Evolutionary conservation across 2,888 invertebrate species (phyloP).

Genomic region (Alcis repandata): DNA sequence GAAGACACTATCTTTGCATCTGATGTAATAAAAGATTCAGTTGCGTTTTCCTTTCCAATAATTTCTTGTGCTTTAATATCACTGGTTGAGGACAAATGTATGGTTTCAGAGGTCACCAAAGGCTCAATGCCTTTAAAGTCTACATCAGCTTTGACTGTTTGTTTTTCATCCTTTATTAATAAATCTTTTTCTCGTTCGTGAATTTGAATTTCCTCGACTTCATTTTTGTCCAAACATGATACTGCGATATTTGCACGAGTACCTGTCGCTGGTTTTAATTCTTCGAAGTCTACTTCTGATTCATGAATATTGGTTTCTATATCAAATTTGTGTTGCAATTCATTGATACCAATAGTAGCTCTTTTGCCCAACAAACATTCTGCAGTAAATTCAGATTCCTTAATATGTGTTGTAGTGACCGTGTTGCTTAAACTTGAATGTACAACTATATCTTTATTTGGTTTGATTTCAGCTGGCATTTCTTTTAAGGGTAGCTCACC

Average conservation of each 20-base stretch:
- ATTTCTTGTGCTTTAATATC: constrained; percentile 86
- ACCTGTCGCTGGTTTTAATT: constrained; percentile 69
- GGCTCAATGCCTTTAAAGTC: constrained; percentile 87
- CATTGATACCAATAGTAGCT: constrained; percentile 87
- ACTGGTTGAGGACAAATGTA: constrained; percentile 72
- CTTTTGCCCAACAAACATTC: constrained; percentile 80
- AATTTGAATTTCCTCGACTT: constrained; percentile 85
- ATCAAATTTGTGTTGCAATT: constrained; percentile 87
- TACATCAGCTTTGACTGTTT: constrained; percentile 84
- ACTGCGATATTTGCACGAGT: constrained; percentile 82
- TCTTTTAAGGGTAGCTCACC: constrained; percentile 76
- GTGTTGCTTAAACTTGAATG: constrained; percentile 87
- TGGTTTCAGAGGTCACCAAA: constrained; percentile 86
- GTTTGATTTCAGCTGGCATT: constrained; percentile 63
- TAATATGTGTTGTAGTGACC: constrained; percentile 88
- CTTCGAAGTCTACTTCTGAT: constrained; percentile 83
- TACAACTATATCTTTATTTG: constrained; percentile 71
- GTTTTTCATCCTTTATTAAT: constrained; percentile 79
- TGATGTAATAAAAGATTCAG: constrained; percentile 84
- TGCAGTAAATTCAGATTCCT: constrained; percentile 86
- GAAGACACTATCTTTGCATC: constrained; percentile 89
- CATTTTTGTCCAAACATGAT: constrained; percentile 86
- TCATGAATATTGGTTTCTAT: constrained; percentile 87
- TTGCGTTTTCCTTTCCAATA: constrained; percentile 69
- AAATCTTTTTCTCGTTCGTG: constrained; percentile 90